phyloP scores from a whole-genome alignment of 2,888 invertebrate species.

The Thera obeliscata region DNA sequence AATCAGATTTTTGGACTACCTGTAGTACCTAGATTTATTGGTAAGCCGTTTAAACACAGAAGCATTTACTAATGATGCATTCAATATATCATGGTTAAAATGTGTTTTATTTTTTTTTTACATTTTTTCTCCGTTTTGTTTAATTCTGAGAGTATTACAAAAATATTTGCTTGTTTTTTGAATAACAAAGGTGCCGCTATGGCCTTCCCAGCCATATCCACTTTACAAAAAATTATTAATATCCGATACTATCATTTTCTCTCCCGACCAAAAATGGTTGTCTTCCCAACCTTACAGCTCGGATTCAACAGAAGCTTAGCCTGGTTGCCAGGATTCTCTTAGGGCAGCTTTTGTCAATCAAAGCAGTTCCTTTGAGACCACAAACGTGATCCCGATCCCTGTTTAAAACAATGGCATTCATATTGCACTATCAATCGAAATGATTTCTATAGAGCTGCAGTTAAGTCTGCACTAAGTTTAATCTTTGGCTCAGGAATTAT shows the following conservation, averaged over 20 bases:
- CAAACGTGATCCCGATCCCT: background rate
- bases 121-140: slow-evolving; percentile 11
- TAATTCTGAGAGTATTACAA: slow-evolving; percentile 3
- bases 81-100: slow-evolving; percentile 1
- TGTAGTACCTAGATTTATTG: slow-evolving; percentile 16
- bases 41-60: slow-evolving; percentile 14
- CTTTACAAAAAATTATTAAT: background rate
- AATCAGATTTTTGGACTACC: background rate
- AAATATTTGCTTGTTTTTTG: background rate
- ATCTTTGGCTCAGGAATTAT: background rate
- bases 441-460: background rate
- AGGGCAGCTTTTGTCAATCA: background rate
- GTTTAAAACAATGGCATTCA: slow-evolving; percentile 2
- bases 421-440: background rate
- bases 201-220: background rate
- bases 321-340: background rate
- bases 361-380: background rate
- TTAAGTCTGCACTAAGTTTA: background rate
- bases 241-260: background rate
- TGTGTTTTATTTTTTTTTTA: slow-evolving; percentile 7
- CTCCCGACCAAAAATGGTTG: background rate
- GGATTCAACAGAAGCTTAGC: background rate
- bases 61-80: slow-evolving; percentile 9
- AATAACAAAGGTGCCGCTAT: slow-evolving; percentile 9
- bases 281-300: slow-evolving; percentile 8